phyloP scores from a whole-genome alignment of 2,888 invertebrate species.

The Incurvaria masculella region DNA sequence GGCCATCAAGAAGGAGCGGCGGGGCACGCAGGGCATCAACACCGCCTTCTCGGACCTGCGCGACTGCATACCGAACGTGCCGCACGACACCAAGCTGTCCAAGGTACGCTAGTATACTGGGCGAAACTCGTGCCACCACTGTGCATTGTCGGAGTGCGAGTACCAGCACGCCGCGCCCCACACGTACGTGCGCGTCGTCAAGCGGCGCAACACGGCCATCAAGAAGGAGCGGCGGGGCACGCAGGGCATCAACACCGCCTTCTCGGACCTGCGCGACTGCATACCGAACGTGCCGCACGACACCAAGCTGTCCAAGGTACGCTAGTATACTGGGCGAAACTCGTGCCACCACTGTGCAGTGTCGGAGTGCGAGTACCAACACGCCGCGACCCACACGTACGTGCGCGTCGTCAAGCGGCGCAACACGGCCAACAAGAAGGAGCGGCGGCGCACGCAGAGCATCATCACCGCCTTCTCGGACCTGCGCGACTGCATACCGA shows the following conservation, averaged over 20 bases:
- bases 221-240: slow-evolving; percentile 92
- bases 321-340: too few species aligned
- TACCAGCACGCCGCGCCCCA: slow-evolving; percentile 39
- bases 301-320: slow-evolving; percentile 90
- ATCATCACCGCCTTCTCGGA: slow-evolving; percentile 95
- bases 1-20: too few species aligned
- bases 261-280: slow-evolving; percentile 86
- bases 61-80: slow-evolving; percentile 86
- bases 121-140: slow-evolving; percentile 38
- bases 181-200: slow-evolving; percentile 58
- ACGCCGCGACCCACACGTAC: neutral
- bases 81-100: slow-evolving; percentile 82
- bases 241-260: slow-evolving; percentile 93
- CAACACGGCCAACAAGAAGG: slow-evolving; percentile 85
- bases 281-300: slow-evolving; percentile 96
- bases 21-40: slow-evolving; percentile 74
- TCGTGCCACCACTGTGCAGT: slow-evolving; percentile 50
- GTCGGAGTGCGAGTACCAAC: slow-evolving; percentile 28
- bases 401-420: slow-evolving; percentile 1
- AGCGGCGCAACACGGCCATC: slow-evolving; percentile 85
- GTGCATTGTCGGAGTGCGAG: slow-evolving; percentile 24
- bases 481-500: slow-evolving; percentile 90
- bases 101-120: slow-evolving; percentile 64
- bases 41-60: slow-evolving; percentile 80
- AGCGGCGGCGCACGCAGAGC: slow-evolving; percentile 67